phyloP scores from a whole-genome alignment of 2,113 vertebrate species.

The Eira barbara region DNA sequence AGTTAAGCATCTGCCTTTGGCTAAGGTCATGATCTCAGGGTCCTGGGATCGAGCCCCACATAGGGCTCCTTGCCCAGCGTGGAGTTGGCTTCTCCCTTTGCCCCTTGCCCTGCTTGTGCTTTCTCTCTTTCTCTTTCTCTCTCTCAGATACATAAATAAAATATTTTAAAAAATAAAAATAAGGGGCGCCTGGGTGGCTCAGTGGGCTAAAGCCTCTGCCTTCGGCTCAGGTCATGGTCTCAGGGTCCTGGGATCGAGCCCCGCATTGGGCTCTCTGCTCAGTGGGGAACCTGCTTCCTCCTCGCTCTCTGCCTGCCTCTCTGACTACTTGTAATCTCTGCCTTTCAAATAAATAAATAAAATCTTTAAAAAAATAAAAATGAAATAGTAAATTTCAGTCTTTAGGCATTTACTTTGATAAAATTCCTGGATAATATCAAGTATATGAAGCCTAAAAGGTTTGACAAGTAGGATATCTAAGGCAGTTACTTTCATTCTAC shows the following conservation, averaged over 20 bases:
- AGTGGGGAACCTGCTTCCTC: no score
- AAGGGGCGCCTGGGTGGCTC: no score
- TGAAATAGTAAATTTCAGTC: neutral
- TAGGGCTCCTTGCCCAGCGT: neutral
- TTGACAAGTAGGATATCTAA: neutral
- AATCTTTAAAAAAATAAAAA: neutral
- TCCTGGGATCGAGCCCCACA: accelerated
- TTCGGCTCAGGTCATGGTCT: no score
- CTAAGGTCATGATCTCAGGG: neutral
- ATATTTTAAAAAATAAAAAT: no score
- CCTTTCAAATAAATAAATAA: no score
- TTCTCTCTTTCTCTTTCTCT: neutral
- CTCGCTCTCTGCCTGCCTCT: no score
- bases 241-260: no score
- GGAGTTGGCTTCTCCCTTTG: neutral
- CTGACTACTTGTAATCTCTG: no score
- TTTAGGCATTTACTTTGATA: neutral
- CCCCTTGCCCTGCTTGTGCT: no score
- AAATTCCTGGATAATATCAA: neutral
- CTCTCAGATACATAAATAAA: neutral
- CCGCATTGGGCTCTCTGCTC: no score
- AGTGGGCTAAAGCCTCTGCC: no score
- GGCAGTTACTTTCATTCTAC: neutral
- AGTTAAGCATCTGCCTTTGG: neutral
- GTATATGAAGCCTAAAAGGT: neutral